Conservation (phyloP, 1,140 invertebrate species). For the Solen grandis region DNA sequence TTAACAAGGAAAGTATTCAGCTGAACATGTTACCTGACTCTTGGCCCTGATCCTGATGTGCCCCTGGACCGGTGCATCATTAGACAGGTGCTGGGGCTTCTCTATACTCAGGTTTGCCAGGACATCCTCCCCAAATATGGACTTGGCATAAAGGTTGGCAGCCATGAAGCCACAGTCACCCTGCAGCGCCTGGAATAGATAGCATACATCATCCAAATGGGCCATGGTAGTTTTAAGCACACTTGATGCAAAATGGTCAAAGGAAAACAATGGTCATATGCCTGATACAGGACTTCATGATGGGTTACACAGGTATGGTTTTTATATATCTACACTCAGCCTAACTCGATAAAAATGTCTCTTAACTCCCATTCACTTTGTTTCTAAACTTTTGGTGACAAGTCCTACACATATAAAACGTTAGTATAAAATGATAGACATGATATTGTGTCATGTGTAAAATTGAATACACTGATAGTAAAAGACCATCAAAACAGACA, state of each 20-base stretch:
- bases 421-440: no score
- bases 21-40: constrained; percentile 96
- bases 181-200: constrained; percentile 87
- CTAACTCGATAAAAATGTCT: no score
- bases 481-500: no score
- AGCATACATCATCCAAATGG: no score
- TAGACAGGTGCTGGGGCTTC: constrained; percentile 92
- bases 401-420: no score
- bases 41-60: constrained; percentile 99
- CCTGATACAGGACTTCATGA: no score
- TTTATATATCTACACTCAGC: neutral
- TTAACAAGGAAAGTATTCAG: no score
- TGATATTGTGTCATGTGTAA: no score
- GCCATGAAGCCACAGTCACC: constrained; percentile 99
- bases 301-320: no score
- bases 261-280: neutral
- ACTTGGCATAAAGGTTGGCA: constrained; percentile 99
- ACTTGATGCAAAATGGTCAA: constrained; percentile 1
- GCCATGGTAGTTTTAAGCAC: neutral
- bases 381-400: no score
- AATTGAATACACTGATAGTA: no score
- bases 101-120: constrained; percentile 99
- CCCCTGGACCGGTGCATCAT: constrained; percentile 93
- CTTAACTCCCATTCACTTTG: no score
- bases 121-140: constrained; percentile 99